Base-by-base conservation (phyloP, 2,888 invertebrate genomes). In the Scaptomyza caliginosa region DNA sequence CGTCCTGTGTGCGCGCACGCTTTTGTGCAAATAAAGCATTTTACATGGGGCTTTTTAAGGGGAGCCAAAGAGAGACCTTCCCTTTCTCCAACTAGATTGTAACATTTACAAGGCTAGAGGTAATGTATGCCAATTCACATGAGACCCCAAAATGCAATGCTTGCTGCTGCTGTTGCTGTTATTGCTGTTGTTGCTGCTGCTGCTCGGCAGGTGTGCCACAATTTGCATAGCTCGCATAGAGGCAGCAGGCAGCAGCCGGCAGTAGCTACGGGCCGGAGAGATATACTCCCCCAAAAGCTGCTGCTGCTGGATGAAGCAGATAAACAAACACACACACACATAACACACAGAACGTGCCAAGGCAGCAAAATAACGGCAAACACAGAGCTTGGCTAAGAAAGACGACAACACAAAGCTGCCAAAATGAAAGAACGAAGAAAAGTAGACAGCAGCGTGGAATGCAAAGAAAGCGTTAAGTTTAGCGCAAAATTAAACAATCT, bases 401-500 rank as follows among this genome's bases (percentile, higher is more conserved):
- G 60, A 48, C 46, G 36, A 56, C 48, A 51, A 39, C 58, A 42
- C 52, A 67, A 59, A 63, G 58, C 24, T 51, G 60, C 45, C 72
- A 45, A 57, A 57, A 38, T 36, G 26, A 30, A 43, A 16, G 19
- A 21, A 50, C 43, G 39, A 7, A 17, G 57, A 49, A 32, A 38
- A 42, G 39, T 16, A 36, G 26, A 45, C 13, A 42, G 38, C 8
- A 46, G 23, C 26, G 26, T 39, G 52, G 52, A 52, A 63, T 54
- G 70, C 58, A 75, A 82, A 80, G 85, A 77, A 80, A 78, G 81
- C 84, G 83, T 86, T 71, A 84, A 84, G 83, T 84, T 84, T 85
- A 83, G 87, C 87, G 86, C 83, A 82, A 87, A 85, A 85, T 85
- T 85, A 87, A 85, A 87, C 85, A 86, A 86, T 86, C 88, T 83